Evolutionary conservation across 1,140 invertebrate genomes (phyloP).

Genomic region (Holcopasites calliopsidis): DNA sequence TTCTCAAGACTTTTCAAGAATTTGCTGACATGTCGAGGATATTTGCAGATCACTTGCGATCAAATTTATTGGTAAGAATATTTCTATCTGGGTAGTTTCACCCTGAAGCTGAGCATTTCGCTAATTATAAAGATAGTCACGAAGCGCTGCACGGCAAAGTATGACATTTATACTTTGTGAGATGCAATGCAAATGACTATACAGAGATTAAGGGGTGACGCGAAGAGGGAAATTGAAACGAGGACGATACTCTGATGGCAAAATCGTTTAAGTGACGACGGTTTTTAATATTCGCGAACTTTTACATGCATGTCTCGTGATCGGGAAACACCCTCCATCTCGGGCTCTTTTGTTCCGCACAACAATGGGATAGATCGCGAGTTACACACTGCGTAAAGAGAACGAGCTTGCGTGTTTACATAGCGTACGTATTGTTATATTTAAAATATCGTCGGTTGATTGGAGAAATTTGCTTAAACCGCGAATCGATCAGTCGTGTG

Average conservation of each 20-base stretch:
- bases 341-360: conserved; percentile 1
- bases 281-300: conserved; percentile 12
- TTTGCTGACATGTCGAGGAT: no score
- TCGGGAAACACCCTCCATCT: neutral
- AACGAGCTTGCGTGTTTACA: conserved; percentile 9
- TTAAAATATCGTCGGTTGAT: neutral
- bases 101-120: no score
- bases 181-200: neutral
- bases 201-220: neutral
- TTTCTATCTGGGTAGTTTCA: no score
- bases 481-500: neutral
- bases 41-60: no score
- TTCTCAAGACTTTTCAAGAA: no score
- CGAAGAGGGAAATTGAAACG: neutral
- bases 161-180: no score
- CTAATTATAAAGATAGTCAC: no score
- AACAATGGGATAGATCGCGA: conserved; percentile 12
- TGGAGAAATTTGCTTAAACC: neutral
- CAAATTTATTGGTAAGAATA: no score
- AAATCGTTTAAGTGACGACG: neutral
- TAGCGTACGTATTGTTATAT: neutral
- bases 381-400: conserved; percentile 12
- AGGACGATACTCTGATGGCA: neutral
- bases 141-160: no score
- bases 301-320: neutral